Percentiles rank a stretch among this genome's conserved stretches.
Evolutionary conservation across 2,113 vertebrate species (phyloP).

Genomic region (Zosterops lateralis): DNA sequence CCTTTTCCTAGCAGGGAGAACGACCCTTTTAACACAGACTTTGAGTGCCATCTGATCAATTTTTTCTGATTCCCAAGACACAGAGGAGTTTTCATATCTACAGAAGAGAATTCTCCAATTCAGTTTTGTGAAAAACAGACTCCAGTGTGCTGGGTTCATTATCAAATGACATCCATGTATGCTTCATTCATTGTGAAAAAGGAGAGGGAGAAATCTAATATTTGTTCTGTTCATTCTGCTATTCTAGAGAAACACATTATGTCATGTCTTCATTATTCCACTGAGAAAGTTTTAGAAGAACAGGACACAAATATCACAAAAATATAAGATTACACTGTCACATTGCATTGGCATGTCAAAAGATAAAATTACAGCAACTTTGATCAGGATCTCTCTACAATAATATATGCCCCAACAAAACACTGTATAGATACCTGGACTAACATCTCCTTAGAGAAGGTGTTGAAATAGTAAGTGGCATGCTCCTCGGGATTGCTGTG

Average conservation of each 20-base stretch:
- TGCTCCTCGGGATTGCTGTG: slow-evolving; percentile 96
- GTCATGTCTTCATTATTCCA: neutral
- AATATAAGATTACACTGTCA: neutral
- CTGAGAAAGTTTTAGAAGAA: neutral
- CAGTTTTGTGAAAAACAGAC: neutral
- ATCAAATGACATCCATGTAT: neutral
- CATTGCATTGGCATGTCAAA: neutral
- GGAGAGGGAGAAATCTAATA: neutral
- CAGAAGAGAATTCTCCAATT: neutral
- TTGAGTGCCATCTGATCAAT: neutral
- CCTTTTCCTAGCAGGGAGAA: neutral
- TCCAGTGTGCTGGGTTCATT: neutral
- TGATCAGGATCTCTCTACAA: neutral
- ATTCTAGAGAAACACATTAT: neutral
- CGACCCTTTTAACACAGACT: neutral
- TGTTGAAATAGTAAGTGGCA: slow-evolving; percentile 93
- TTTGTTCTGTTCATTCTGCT: neutral
- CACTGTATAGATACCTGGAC: slow-evolving; percentile 82
- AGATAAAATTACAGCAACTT: neutral
- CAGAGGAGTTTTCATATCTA: neutral
- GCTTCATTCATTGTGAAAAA: neutral
- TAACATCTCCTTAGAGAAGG: slow-evolving; percentile 95
- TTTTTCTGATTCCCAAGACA: neutral
- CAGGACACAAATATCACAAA: neutral
- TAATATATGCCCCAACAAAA: neutral